These are phyloP conservation scores for Tragelaphus scriptus DNA, from an alignment of 2,113 vertebrate genomes.

Conservation along the genomic window DNA sequence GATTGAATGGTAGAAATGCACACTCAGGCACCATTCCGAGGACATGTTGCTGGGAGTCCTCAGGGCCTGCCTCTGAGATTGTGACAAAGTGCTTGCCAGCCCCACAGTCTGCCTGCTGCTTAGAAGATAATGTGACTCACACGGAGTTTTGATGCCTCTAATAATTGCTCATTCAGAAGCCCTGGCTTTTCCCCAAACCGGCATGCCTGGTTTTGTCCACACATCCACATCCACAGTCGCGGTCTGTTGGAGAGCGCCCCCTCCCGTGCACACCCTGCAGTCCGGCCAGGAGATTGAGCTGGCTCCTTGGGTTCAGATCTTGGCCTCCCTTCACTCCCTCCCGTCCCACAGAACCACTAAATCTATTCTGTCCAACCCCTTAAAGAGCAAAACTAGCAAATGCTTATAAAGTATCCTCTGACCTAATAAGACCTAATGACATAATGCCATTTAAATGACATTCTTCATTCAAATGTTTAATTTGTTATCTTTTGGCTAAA, in stretches of 20 bases:
- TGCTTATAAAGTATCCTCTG: neutral
- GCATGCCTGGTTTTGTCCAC: neutral
- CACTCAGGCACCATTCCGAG: neutral
- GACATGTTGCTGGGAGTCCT: neutral
- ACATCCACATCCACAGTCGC: neutral
- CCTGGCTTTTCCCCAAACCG: neutral
- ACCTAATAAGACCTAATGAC: neutral
- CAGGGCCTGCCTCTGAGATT: neutral
- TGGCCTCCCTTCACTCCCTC: neutral
- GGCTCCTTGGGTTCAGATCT: neutral
- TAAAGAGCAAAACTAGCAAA: neutral
- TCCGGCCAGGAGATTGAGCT: neutral
- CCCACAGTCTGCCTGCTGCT: neutral
- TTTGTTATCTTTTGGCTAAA: neutral
- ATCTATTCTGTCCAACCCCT: neutral
- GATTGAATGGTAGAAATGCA: neutral
- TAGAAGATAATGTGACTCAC: neutral
- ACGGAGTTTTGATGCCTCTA: neutral
- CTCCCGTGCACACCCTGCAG: neutral
- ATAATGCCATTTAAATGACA: neutral
- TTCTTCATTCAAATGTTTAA: neutral
- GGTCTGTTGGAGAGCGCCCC: neutral
- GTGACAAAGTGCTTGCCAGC: neutral
- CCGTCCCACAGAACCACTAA: neutral
- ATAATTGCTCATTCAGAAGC: neutral